These are phyloP conservation scores for Bufo bufo DNA, from an alignment of 2,113 vertebrate genomes.

Conservation along the genomic window DNA sequence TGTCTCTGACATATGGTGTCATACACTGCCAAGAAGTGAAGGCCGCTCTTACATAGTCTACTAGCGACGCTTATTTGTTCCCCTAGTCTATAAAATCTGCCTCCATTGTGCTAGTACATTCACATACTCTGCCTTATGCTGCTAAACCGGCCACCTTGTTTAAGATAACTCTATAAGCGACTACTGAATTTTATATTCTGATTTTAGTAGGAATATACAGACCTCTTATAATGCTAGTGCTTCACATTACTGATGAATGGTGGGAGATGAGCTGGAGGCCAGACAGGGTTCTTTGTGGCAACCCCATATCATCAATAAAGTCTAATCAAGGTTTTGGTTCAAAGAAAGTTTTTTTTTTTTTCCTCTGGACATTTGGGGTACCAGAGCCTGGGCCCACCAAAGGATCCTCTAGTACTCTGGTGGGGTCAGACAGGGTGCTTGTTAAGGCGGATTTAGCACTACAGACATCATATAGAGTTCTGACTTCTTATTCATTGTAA, in stretches of 20 bases:
- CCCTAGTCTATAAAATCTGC: not conserved
- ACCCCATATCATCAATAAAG: too few relatives aligned
- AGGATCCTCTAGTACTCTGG: too few relatives aligned
- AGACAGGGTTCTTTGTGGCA: too few relatives aligned
- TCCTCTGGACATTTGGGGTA: too few relatives aligned
- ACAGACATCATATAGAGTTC: too few relatives aligned
- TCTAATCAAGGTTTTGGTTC: too few relatives aligned
- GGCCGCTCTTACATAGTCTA: slow-evolving; percentile 2
- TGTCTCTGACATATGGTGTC: slow-evolving; percentile 28
- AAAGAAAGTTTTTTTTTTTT: too few relatives aligned
- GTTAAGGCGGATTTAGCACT: too few relatives aligned
- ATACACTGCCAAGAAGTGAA: slow-evolving; percentile 10
- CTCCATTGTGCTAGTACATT: not conserved
- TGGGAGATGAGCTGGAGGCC: too few relatives aligned
- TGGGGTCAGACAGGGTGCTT: too few relatives aligned
- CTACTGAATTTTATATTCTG: not conserved
- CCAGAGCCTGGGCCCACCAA: too few relatives aligned
- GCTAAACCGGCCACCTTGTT: not conserved
- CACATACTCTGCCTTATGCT: not conserved
- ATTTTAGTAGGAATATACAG: not conserved
- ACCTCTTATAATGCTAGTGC: not conserved
- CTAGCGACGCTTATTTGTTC: not conserved
- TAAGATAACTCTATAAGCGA: not conserved
- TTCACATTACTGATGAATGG: not conserved
- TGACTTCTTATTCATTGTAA: too few relatives aligned